Conservation (phyloP, 92 coral and sea anemone genomes). For the Meandrina meandrites region DNA sequence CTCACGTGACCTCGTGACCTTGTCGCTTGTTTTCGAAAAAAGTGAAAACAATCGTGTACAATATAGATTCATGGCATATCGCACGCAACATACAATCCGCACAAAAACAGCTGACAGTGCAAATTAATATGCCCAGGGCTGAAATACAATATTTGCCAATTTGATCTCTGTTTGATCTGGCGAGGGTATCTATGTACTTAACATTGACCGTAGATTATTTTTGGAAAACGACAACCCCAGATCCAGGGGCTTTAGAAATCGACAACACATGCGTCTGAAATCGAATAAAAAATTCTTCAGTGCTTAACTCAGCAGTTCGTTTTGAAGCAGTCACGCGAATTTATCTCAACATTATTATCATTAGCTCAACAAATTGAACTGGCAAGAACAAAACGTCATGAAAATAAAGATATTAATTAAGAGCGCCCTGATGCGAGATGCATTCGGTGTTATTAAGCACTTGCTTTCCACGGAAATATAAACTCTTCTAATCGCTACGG, state of each 20-base stretch:
- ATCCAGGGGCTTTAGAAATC: neutral
- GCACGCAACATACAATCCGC: neutral
- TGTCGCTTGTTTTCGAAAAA: neutral
- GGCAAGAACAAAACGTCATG: neutral
- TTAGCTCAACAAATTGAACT: neutral
- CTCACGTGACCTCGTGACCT: slow-evolving; percentile 15
- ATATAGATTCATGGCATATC: neutral
- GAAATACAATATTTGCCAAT: neutral
- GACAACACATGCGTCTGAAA: neutral
- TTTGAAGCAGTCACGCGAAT: slow-evolving; percentile 3
- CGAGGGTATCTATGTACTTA: neutral
- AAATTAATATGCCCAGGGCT: neutral
- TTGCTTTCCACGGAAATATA: neutral
- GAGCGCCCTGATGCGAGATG: neutral
- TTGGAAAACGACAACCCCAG: neutral
- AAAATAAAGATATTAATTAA: neutral
- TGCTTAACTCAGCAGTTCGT: slow-evolving; percentile 10
- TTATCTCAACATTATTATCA: neutral
- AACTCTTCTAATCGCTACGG: neutral
- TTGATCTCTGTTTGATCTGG: neutral
- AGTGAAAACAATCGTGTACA: neutral
- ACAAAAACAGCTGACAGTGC: slow-evolving; percentile 1
- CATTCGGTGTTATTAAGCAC: neutral
- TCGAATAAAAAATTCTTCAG: neutral
- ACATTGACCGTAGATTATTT: neutral